Conservation (phyloP, 2,797 vertebrate species). For the Labeo calbasu region DNA sequence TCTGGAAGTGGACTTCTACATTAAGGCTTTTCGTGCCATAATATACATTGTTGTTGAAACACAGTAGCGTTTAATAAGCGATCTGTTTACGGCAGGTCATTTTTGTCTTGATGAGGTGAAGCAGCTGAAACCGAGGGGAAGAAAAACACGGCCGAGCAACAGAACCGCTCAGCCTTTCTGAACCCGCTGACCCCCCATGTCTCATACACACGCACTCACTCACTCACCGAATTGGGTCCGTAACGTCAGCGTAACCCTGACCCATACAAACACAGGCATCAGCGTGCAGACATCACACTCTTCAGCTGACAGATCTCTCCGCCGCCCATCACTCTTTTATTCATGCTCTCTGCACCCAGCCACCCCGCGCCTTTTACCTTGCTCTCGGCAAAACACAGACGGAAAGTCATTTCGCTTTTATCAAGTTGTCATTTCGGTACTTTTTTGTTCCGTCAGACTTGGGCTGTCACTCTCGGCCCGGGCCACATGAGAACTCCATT, state of each 20-base stretch:
- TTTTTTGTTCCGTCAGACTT: conserved; percentile 65
- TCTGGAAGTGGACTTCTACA: no score
- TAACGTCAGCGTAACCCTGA: conserved; percentile 48
- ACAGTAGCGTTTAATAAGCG: conserved; percentile 33
- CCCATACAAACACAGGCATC: conserved; percentile 58
- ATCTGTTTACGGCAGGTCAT: conserved; percentile 37
- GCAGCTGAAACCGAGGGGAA: conserved; percentile 45
- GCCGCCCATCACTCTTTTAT: conserved; percentile 49
- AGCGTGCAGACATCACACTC: conserved; percentile 44
- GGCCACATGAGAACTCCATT: conserved; percentile 58
- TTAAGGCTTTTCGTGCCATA: not conserved
- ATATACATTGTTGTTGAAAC: conserved; percentile 27
- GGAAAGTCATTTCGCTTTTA: conserved; percentile 74
- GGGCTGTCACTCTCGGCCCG: conserved; percentile 59
- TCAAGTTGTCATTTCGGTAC: conserved; percentile 78
- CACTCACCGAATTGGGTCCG: conserved; percentile 22
- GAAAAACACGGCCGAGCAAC: conserved; percentile 69
- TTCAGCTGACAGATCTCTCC: conserved; percentile 35
- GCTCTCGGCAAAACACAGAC: conserved; percentile 71
- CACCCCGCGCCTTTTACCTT: conserved; percentile 58
- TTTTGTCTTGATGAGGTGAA: conserved; percentile 53
- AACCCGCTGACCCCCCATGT: conserved; percentile 74
- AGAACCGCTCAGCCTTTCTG: conserved; percentile 68
- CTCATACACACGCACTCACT: conserved; percentile 49
- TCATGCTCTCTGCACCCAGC: conserved; percentile 53